Base-by-base conservation (phyloP, 1,140 invertebrate genomes). In the Manduca sexta region DNA sequence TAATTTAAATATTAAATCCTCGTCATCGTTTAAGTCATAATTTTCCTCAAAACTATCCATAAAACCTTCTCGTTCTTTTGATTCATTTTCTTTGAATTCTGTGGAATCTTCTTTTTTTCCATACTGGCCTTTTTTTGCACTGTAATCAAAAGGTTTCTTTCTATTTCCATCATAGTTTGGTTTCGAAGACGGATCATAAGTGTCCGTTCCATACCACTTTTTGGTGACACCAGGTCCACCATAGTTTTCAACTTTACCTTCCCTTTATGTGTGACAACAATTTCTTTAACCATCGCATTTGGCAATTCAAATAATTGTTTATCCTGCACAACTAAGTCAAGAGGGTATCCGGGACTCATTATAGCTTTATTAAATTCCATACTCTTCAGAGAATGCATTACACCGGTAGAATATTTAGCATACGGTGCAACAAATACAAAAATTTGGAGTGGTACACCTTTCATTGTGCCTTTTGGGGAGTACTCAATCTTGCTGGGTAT, bases 381-480 rank as follows among this genome's bases (percentile, higher is more conserved):
- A 15, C 49, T 71, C 39, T 54, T 48, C 33, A 29, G 10, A 15
- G 26, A 47, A 40, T 50, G 29, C 50, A 52, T 37, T 41, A 52
- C 63, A 29, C 51, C 50, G 13, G 50, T 7, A 52, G 46, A 52
- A n/a, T 56, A 52, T 60, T 82, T 83, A 31, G 63, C 39, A 45
- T 68, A 76, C 16, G 82, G 78, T 8, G 73, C 76, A 26, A 85
- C 46, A 52, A 85, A 79, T 14, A 91, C 88, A 85, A 90, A 92
- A 46, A 94, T 78, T 70, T 91, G 88, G 69, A 89, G 90, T 10
- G 88, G 69, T 57, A 90, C 77, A 47, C 93, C 93, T 52, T 87
- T 88, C 43, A 83, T 69, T 52, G 86, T 88, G 29, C 93, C 93
- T 69, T 88, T 91, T 1, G 93, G 93, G 45, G 94, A 64, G 39